Percentiles rank a stretch among this genome's conserved stretches.
Evolutionary conservation across 1,140 invertebrate species (phyloP).

Genomic region (Goniozus legneri): DNA sequence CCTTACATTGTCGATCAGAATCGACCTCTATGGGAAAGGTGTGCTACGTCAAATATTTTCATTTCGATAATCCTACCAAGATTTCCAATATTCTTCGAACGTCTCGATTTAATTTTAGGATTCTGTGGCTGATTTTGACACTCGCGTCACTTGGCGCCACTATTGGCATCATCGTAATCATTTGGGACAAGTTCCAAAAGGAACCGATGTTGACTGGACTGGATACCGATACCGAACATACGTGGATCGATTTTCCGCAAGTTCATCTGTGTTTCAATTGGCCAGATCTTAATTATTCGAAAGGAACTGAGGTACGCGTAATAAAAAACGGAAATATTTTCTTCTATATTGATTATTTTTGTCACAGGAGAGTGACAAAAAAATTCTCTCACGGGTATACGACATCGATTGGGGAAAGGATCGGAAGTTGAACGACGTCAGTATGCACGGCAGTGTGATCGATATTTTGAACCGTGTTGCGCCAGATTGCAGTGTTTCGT

Average conservation of each 20-base stretch:
- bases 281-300: constrained; percentile 12
- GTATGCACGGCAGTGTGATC: too few species aligned
- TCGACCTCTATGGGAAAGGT: constrained; percentile 33
- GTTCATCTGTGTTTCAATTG: constrained; percentile 21
- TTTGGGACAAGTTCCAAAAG: constrained; percentile 76
- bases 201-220: constrained; percentile 73
- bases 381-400: too few species aligned
- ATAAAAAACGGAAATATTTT: too few species aligned
- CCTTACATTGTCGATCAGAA: constrained; percentile 28
- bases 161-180: constrained; percentile 66
- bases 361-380: too few species aligned
- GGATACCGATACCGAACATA: constrained; percentile 21
- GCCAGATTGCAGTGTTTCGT: too few species aligned
- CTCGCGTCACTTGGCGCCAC: constrained; percentile 63
- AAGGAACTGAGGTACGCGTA: constrained; percentile 6
- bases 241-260: constrained; percentile 19
- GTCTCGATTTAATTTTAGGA: constrained; percentile 48
- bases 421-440: too few species aligned
- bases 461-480: too few species aligned
- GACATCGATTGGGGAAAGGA: too few species aligned
- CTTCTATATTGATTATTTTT: too few species aligned
- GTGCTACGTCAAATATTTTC: constrained; percentile 1
- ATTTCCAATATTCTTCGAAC: neutral
- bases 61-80: neutral
- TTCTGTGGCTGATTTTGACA: constrained; percentile 72